Evolutionary conservation across 92 coral and sea anemone species (phyloP).

Genomic region (Micromussa lordhowensis): DNA sequence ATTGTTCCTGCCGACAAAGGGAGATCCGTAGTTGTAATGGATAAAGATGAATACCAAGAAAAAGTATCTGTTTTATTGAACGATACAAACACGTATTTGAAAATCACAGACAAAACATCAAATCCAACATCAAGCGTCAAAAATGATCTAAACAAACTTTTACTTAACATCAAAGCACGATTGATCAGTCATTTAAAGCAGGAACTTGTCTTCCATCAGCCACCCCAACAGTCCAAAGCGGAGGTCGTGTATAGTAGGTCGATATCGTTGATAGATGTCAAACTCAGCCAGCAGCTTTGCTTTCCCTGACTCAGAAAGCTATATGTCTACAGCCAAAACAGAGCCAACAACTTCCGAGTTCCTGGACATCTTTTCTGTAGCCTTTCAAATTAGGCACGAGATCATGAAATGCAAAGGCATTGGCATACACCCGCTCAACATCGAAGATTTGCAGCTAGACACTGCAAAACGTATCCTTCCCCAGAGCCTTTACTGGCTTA

Average conservation of each 20-base stretch:
- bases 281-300: constrained; percentile 41
- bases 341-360: constrained; percentile 13
- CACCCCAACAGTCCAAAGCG: constrained; percentile 45
- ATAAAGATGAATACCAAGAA: too few relatives aligned
- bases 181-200: constrained; percentile 31
- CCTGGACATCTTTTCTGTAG: constrained; percentile 40
- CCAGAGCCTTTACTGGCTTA: constrained; percentile 58
- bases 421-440: not conserved
- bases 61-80: too few relatives aligned
- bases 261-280: constrained; percentile 46
- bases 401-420: not conserved
- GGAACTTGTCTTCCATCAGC: constrained; percentile 45
- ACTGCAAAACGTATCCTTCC: constrained; percentile 57
- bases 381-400: constrained; percentile 39
- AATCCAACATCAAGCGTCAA: too few relatives aligned
- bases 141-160: too few relatives aligned
- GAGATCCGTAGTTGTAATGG: too few relatives aligned
- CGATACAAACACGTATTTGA: too few relatives aligned
- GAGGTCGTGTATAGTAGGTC: constrained; percentile 41
- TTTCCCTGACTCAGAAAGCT: not conserved
- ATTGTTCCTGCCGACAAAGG: too few relatives aligned
- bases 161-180: too few relatives aligned
- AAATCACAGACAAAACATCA: too few relatives aligned
- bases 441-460: not conserved
- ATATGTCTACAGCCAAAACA: constrained; percentile 2